Conservation (phyloP, 2,113 vertebrate genomes). For the Elachura formosa region DNA sequence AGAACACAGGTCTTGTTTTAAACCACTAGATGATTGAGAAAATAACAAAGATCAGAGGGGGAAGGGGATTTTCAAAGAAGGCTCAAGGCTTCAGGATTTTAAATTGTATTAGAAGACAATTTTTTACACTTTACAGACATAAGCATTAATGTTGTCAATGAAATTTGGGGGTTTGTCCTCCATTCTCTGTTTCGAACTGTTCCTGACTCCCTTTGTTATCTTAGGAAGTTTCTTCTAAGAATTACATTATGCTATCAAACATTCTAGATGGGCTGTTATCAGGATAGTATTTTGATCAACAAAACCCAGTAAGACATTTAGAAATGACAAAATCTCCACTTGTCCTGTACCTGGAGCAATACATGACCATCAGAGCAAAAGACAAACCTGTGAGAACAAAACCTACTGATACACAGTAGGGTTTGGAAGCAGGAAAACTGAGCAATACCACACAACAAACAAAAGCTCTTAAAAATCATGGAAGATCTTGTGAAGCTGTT, state of each 20-base stretch:
- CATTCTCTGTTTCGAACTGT: not conserved
- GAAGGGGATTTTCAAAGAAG: not conserved
- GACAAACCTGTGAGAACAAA: not conserved
- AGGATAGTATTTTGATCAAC: not conserved
- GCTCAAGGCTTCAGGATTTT: rapidly evolving
- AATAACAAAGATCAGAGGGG: not conserved
- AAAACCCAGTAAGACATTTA: not conserved
- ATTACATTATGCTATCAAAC: not conserved
- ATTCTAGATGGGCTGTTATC: not conserved
- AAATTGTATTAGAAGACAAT: not conserved
- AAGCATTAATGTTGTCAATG: not conserved
- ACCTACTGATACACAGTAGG: not conserved
- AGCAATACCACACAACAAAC: not conserved
- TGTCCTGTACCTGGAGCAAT: not conserved
- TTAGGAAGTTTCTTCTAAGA: not conserved
- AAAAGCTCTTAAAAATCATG: not conserved
- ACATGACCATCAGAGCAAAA: not conserved
- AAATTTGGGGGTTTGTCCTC: not conserved
- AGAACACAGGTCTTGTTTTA: not conserved
- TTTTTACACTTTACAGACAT: not conserved
- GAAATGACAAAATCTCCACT: not conserved
- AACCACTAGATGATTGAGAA: not conserved
- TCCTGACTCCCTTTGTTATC: not conserved
- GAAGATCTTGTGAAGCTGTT: not conserved
- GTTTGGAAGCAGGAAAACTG: not conserved